Conservation (phyloP, 2,888 invertebrate genomes). For the Megastigmus dorsalis region DNA sequence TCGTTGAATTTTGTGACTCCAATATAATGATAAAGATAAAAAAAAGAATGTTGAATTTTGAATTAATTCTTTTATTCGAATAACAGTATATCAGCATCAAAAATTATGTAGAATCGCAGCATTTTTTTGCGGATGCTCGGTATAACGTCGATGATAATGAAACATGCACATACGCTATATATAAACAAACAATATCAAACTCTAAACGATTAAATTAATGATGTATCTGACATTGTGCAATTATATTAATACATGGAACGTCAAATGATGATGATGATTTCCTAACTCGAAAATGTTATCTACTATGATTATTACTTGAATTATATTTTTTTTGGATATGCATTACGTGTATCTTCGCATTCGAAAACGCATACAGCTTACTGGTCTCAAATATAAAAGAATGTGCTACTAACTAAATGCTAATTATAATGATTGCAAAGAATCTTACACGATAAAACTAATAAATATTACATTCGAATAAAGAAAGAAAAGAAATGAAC, state of each 20-base stretch:
- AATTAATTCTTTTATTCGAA: conserved; percentile 51
- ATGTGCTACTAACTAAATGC: conserved; percentile 55
- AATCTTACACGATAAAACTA: conserved; percentile 39
- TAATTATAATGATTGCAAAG: conserved; percentile 41
- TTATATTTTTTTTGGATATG: conserved; percentile 44
- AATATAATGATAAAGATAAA: too few relatives aligned
- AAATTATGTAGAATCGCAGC: conserved; percentile 31
- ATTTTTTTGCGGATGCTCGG: conserved; percentile 12
- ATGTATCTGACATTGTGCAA: conserved; percentile 55
- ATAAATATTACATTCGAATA: conserved; percentile 16
- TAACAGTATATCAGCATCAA: conserved; percentile 52
- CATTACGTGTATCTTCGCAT: conserved; percentile 46
- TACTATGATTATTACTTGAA: conserved; percentile 40
- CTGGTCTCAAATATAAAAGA: conserved; percentile 55
- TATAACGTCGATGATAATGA: conserved; percentile 39
- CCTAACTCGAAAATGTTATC: conserved; percentile 22
- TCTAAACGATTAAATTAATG: conserved; percentile 55
- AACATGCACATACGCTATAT: conserved; percentile 38
- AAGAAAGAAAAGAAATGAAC: conserved; percentile 12
- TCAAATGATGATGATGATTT: conserved; percentile 9
- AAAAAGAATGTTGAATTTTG: conserved; percentile 1
- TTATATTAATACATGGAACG: conserved; percentile 42
- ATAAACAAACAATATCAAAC: conserved; percentile 54
- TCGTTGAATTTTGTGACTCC: too few relatives aligned
- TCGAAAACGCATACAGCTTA: conserved; percentile 44